Percentiles rank a stretch among this genome's conserved stretches.
Evolutionary conservation across 2,113 vertebrate genomes (phyloP).

Genomic region (Calypte anna): DNA sequence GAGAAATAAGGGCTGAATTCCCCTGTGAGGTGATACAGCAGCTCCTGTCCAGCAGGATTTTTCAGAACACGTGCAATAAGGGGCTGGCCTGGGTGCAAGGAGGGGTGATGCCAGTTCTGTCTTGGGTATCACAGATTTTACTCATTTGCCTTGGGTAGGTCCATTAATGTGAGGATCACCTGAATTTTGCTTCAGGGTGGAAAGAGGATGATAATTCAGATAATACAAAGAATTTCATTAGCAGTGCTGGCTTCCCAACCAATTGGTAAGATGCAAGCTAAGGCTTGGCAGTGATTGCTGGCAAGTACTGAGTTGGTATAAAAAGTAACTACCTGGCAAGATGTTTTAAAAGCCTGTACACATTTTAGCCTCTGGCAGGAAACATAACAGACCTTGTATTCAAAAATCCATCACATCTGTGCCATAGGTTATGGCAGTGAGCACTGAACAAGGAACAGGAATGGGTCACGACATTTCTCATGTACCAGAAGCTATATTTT

Average conservation of each 20-base stretch:
- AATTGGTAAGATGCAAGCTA: not conserved
- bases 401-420: conserved; percentile 37
- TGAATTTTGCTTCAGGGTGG: not conserved
- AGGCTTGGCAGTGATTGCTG: not conserved
- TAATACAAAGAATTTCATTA: not conserved
- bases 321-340: conserved; percentile 52
- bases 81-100: not conserved
- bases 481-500: not conserved
- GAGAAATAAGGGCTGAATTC: not conserved
- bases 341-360: conserved; percentile 6
- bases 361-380: conserved; percentile 31
- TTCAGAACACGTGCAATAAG: not conserved
- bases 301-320: not conserved
- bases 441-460: not conserved
- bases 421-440: not conserved
- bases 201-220: not conserved
- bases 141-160: not conserved
- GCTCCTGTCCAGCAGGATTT: not conserved
- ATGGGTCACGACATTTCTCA: not conserved
- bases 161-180: not conserved
- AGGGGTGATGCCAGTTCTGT: not conserved
- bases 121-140: not conserved
- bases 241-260: not conserved
- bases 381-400: conserved; percentile 26
- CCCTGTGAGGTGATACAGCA: not conserved